Conservation (phyloP, 2,113 vertebrate genomes). For the Atlantisia rogersi region DNA sequence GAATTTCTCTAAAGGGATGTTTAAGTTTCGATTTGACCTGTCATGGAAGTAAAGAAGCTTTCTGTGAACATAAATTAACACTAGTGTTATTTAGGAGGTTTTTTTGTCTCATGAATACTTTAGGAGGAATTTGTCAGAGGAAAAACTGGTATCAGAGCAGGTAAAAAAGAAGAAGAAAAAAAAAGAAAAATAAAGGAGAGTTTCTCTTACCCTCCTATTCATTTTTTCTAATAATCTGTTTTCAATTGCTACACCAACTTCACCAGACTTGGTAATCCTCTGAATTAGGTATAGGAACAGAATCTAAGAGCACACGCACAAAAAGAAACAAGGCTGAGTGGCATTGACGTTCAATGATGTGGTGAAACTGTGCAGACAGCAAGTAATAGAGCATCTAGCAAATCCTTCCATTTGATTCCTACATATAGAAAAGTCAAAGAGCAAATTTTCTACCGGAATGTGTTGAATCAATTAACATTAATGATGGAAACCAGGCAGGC, state of each 20-base stretch:
- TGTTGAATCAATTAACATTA: constrained; percentile 1
- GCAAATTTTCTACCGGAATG: not conserved
- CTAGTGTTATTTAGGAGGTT: not conserved
- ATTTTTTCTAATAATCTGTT: not conserved
- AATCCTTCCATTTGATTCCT: not conserved
- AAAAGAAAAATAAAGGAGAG: too few species aligned
- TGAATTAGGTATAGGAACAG: not conserved
- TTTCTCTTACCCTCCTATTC: not conserved
- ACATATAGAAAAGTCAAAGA: not conserved
- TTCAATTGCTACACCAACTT: not conserved
- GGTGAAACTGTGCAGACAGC: not conserved
- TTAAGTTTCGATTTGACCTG: not conserved
- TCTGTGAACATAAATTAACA: not conserved
- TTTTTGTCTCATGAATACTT: not conserved
- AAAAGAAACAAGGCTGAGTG: not conserved
- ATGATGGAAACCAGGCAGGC: not conserved
- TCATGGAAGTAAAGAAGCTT: not conserved
- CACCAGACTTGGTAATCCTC: not conserved
- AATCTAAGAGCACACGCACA: not conserved
- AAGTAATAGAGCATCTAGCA: not conserved
- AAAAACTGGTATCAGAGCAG: not conserved
- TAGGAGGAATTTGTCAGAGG: not conserved
- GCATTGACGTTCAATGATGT: not conserved
- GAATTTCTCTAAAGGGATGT: not conserved
- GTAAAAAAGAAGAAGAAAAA: too few species aligned